Evolutionary conservation across 2,888 invertebrate species (phyloP), one percentile per base, ranked within the genome.

Genomic region (Drosophila meridionalis): DNA sequence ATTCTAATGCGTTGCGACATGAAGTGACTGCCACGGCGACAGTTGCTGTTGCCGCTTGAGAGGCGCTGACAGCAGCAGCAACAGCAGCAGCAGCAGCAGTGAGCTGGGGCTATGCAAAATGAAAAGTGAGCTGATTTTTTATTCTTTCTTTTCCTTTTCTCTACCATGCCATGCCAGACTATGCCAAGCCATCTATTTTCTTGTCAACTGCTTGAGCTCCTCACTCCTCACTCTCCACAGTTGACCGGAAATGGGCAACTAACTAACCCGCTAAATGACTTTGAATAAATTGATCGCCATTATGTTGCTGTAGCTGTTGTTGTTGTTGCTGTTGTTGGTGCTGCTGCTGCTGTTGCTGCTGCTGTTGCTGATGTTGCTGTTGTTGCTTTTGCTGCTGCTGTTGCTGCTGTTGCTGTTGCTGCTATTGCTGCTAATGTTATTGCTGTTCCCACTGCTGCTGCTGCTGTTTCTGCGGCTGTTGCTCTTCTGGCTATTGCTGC

Each of bases 171-270:
- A 52, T 42, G 50, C 30, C 48, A 20, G 20, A 20, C 20, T 20
- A 30, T 8, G 50, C 9, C 11, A 6, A 11, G 52, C 60, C 77
- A 68, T 76, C 77, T 48, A 74, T 77, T 87, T 82, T 74, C 76
- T 50, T 69, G 66, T 74, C 77, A 67, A 71, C 69, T 64, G 58
- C 56, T 58, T 36, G 3, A 3, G 4, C 47, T 12, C 11, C 32
- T 12, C 26, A 34, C 38, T 14, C 4, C 12, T 9, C 40, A 84
- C 90, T 83, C 88, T 89, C 90, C 89, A 78, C 92, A 91, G 91
- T 91, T 91, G 92, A 91, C 91, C 92, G 91, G 91, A 91, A 89
- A 86, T 83, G 84, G 81, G 87, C 85, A 89, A 90, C 89, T 80
- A 76, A 80, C 77, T 69, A 75, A 72, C 75, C 68, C 60, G 73